Conservation (phyloP, 2,113 vertebrate genomes). For the Rhinopomastus cyanomelas region DNA sequence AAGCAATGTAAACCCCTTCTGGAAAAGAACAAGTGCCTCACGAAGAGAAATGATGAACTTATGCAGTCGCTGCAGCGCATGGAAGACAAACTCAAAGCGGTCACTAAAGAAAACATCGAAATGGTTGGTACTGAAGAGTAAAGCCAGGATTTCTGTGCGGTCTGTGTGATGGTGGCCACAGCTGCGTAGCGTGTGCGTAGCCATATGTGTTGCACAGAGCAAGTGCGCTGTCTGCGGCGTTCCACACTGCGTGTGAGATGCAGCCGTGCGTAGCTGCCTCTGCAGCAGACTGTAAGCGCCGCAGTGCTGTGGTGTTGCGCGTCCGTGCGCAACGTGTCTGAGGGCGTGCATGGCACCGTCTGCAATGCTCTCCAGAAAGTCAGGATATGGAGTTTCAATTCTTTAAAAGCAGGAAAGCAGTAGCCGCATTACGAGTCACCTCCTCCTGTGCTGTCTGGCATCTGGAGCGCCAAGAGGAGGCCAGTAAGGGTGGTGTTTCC, state of each 20-base stretch:
- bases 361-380: not conserved
- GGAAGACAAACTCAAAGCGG: constrained; percentile 91
- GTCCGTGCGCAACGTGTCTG: not conserved
- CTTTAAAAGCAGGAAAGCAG: not conserved
- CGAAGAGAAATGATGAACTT: constrained; percentile 94
- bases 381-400: not conserved
- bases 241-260: not conserved
- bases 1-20: constrained; percentile 96
- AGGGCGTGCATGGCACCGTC: not conserved
- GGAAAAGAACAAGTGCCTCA: constrained; percentile 96
- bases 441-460: not conserved
- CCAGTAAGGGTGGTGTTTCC: not conserved
- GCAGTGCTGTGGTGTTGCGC: not conserved
- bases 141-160: not conserved
- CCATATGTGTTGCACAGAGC: not conserved
- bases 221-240: not conserved
- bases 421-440: not conserved
- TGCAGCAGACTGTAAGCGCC: not conserved
- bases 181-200: not conserved
- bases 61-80: constrained; percentile 91
- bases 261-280: not conserved
- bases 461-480: not conserved
- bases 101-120: constrained; percentile 93
- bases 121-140: constrained; percentile 81
- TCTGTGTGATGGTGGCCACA: not conserved